Base-by-base conservation (phyloP, 2,113 vertebrate genomes). In the Grammomys surdaster region DNA sequence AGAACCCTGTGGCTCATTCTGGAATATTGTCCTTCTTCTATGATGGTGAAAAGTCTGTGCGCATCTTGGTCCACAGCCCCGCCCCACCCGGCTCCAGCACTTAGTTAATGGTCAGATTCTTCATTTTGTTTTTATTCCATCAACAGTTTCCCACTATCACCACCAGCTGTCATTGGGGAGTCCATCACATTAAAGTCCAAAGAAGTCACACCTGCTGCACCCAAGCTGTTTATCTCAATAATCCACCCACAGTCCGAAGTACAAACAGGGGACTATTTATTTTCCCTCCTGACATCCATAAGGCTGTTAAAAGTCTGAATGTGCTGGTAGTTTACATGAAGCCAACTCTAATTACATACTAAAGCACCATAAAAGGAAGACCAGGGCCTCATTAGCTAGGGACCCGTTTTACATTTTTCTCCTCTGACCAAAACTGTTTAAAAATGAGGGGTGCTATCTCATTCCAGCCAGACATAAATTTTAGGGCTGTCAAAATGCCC, bases 351-450 rank as follows among this genome's bases (percentile, higher is more conserved):
- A 98, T 98, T 98, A 97, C 97, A 97, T 93, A 97, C 97, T 97
- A 92, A 63, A 90, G 92, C 31, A 11, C 98, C 97, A 96, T 98
- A 98, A 98, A 98, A 98, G 98, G 97, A 98, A 98, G 98, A 98
- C 98, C 97, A 97, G 97, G 94, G 95, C 97, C 91, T 97, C 97
- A 98, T 98, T 98, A 98, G 97, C 98, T 94, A 97, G 97, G 94
- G 98, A 98, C 97, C 97, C 94, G 92, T 98, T 98, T 98, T 97
- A 98, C 98, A 98, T 98, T 98, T 98, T 98, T 98, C 96, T 98
- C 97, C 97, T 98, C 98, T 98, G 98, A 98, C 98, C 97, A 89
- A 97, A 98, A 96, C 98, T 98, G 97, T 98, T 98, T 99, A 98
- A 98, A 97, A 98, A 98, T 96, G 97, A 87, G 91, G 97, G 97